phyloP scores from a whole-genome alignment of 2,797 vertebrate species.

The Sparidentex hasta region DNA sequence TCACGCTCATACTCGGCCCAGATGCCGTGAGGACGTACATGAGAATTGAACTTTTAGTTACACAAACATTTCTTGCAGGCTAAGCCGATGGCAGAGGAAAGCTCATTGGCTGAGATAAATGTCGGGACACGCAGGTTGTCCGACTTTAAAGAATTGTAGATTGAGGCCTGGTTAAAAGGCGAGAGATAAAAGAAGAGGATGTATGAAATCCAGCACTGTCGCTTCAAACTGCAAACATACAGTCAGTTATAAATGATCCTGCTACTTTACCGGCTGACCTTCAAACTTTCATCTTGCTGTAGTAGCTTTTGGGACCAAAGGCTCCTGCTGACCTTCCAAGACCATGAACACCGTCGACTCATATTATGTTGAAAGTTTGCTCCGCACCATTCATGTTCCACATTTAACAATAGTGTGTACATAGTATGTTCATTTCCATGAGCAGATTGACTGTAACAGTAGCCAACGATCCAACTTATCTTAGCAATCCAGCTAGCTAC shows the following conservation, averaged over 20 bases:
- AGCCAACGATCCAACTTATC: too few species aligned
- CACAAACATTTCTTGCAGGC: slow-evolving; percentile 42
- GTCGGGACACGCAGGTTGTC: slow-evolving; percentile 28
- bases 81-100: slow-evolving; percentile 10
- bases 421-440: too few species aligned
- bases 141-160: neutral
- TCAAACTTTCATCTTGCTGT: slow-evolving; percentile 18
- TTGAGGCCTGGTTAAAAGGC: slow-evolving; percentile 28
- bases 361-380: neutral
- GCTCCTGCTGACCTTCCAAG: slow-evolving; percentile 40
- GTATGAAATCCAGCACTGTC: slow-evolving; percentile 6
- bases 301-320: slow-evolving; percentile 18
- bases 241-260: slow-evolving; percentile 14
- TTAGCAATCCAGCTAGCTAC: too few species aligned
- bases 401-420: neutral
- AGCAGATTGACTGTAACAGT: too few species aligned
- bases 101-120: slow-evolving; percentile 47
- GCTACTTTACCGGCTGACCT: slow-evolving; percentile 34
- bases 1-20: neutral
- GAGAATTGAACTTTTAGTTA: slow-evolving; percentile 32
- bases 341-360: neutral
- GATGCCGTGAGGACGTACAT: slow-evolving; percentile 6
- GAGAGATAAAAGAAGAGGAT: slow-evolving; percentile 26
- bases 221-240: slow-evolving; percentile 8
- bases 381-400: neutral